Conservation (phyloP, 2,888 invertebrate genomes). For the Neoscelio sp. region DNA sequence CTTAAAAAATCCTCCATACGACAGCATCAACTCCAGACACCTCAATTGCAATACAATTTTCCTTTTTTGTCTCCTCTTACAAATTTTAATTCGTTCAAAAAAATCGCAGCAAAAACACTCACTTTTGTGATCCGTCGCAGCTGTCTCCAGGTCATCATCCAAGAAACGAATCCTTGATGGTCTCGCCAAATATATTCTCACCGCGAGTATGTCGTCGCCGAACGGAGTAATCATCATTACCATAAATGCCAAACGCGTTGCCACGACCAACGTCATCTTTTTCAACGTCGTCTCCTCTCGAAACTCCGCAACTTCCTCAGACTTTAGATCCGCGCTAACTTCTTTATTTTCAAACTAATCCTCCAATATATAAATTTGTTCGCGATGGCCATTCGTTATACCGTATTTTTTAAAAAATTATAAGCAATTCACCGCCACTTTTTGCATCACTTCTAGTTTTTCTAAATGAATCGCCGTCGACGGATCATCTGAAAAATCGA, state of each 20-base stretch:
- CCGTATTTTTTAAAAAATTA: slow-evolving; percentile 8
- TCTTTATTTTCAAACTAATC: neutral
- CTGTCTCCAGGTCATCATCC: slow-evolving; percentile 73
- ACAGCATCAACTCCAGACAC: no score
- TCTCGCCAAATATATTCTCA: slow-evolving; percentile 68
- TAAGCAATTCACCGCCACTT: neutral
- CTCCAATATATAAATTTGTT: slow-evolving; percentile 28
- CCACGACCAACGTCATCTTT: slow-evolving; percentile 25
- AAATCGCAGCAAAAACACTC: slow-evolving; percentile 8
- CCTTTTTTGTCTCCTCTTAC: no score
- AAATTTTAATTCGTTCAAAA: neutral
- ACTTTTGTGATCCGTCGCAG: slow-evolving; percentile 71
- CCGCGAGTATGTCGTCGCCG: slow-evolving; percentile 29
- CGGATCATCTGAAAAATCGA: slow-evolving; percentile 4
- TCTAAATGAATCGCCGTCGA: slow-evolving; percentile 12
- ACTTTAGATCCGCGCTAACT: slow-evolving; percentile 11
- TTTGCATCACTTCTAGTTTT: neutral
- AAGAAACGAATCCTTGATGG: slow-evolving; percentile 72
- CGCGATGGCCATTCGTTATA: slow-evolving; percentile 21
- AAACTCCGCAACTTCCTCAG: neutral
- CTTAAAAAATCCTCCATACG: no score
- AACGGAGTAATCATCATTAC: slow-evolving; percentile 57
- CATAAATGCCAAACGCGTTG: slow-evolving; percentile 38
- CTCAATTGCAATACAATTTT: no score
- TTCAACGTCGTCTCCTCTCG: neutral